Conservation (phyloP, 2,113 vertebrate genomes). For the Notiomystis cincta region DNA sequence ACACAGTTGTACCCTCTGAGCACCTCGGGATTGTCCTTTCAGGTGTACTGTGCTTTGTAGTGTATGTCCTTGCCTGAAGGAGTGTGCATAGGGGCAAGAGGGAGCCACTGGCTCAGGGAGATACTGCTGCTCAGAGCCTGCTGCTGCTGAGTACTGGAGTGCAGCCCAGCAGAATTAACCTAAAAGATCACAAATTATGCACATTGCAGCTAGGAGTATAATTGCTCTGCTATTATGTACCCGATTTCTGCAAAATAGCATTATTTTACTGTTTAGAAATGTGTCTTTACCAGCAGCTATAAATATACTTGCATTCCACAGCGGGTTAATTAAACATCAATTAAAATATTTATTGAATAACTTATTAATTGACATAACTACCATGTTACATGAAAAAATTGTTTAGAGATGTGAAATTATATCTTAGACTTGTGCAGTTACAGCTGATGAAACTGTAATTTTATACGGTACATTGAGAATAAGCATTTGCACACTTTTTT, state of each 20-base stretch:
- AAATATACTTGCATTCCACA: background rate
- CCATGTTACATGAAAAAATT: background rate
- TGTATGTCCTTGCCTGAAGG: background rate
- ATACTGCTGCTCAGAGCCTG: background rate
- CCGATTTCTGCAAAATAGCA: conserved; percentile 41
- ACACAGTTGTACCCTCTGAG: background rate
- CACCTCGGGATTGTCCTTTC: rapidly evolving
- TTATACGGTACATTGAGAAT: background rate
- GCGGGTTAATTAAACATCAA: conserved; percentile 25
- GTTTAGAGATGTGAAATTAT: conserved; percentile 14
- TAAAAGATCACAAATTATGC: conserved; percentile 44
- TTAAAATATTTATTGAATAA: conserved; percentile 59
- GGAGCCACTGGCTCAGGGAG: background rate
- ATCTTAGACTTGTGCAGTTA: background rate
- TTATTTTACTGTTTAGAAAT: conserved; percentile 53
- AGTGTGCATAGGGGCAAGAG: background rate
- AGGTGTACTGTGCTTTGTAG: background rate
- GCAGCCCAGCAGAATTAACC: conserved; percentile 54
- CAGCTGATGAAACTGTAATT: background rate
- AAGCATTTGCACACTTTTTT: background rate
- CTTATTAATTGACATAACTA: conserved; percentile 60
- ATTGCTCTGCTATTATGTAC: conserved; percentile 40
- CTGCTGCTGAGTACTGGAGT: conserved; percentile 38
- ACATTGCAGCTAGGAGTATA: conserved; percentile 31
- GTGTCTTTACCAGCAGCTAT: conserved; percentile 10